Evolutionary conservation across 2,113 vertebrate species (phyloP).

Genomic region (Malurus elegans): DNA sequence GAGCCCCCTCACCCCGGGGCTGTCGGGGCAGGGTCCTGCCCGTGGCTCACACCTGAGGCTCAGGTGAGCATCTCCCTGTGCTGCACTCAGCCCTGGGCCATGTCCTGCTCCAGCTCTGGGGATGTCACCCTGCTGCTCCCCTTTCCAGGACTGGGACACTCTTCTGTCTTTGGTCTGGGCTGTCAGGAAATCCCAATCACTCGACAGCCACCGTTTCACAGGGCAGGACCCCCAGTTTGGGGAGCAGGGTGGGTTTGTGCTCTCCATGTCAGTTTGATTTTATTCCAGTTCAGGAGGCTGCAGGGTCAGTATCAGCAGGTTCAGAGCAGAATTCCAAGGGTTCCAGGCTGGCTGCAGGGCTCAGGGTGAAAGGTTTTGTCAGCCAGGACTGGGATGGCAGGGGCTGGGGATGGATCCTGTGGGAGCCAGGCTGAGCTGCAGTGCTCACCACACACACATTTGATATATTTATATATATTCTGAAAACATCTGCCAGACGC

Average conservation of each 20-base stretch:
- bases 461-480: background rate
- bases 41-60: fast-evolving
- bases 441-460: fast-evolving
- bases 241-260: background rate
- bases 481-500: background rate
- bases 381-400: fast-evolving
- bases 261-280: background rate
- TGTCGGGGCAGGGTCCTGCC: background rate
- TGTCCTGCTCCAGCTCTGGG: background rate
- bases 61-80: no score
- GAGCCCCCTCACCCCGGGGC: fast-evolving
- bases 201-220: fast-evolving
- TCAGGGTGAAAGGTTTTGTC: background rate
- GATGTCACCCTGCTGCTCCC: fast-evolving
- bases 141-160: fast-evolving
- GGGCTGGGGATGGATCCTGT: background rate
- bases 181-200: background rate
- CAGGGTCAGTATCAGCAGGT: background rate
- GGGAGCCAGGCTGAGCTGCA: background rate
- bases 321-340: background rate
- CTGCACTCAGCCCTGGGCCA: no score
- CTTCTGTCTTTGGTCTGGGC: background rate
- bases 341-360: background rate
- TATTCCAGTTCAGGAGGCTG: background rate
- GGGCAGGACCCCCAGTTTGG: background rate